Evolutionary conservation across 2,113 vertebrate species (phyloP), one percentile per base, ranked within the genome.

Genomic region (Alectura lathami): DNA sequence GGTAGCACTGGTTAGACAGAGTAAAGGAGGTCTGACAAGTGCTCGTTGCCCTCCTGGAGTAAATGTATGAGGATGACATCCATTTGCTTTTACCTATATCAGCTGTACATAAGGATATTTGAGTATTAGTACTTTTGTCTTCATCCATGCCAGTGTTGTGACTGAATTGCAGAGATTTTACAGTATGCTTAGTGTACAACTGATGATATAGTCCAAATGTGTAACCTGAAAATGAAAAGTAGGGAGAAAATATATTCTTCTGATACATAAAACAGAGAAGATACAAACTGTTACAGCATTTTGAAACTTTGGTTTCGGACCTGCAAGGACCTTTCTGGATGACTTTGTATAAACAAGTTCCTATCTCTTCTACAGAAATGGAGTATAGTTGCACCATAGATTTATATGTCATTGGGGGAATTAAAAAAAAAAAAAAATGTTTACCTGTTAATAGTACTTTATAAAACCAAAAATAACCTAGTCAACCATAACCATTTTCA

Each of bases 31-130:
- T 27, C 11, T 59, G 30, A 54, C 6, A 29, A 48, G 13, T 69
- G 11, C 4, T 62, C 8, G 13, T 8, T 48, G 23, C 7, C 10
- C 17, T 62, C 14, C 54, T 63, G 9, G 4, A 88, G 38, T 32
- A 42, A 23, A 54, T 59, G 17, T 13, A 26, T 9, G 8, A 32
- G 69, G 27, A 2, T 54, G 30, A 6, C 6, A 4, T 26, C 13
- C 3, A 6, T 67, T 53, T 40, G 54, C 23, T 79, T 91, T 80
- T 64, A 20, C 38, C 4, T n/a, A 5, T n/a, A 5, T 69, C 16
- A 50, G 2, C 7, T 59, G 0, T 32, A 18, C 22, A 2, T 16
- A 4, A 4, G 6, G 13, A 29, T 14, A 24, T 12, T 40, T 3
- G 2, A 26, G 64, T 60, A 72, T 60, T 6, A 79, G 60, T 5